Conservation (phyloP, 2,113 vertebrate genomes). For the Callionymus lyra region DNA sequence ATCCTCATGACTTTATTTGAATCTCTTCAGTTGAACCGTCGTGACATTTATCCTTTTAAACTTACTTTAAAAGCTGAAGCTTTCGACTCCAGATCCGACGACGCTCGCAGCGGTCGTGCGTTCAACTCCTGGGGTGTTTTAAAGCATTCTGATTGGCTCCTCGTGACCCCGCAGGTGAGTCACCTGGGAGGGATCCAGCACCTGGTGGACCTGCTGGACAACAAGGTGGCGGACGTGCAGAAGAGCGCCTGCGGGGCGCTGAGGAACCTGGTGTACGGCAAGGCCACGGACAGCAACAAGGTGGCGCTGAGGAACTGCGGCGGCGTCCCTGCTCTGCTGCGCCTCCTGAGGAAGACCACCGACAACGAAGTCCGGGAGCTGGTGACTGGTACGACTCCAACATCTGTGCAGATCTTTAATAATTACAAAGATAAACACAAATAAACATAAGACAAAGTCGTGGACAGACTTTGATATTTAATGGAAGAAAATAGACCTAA, state of each 20-base stretch:
- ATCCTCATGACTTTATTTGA: no score
- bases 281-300: slow-evolving; percentile 96
- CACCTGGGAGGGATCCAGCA: slow-evolving; percentile 91
- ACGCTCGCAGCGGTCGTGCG: no score
- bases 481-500: no score
- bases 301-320: slow-evolving; percentile 94
- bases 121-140: no score
- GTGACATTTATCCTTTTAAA: no score
- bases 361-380: slow-evolving; percentile 92
- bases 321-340: slow-evolving; percentile 85
- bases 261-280: slow-evolving; percentile 91
- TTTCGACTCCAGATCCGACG: no score
- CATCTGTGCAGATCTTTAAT: no score
- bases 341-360: slow-evolving; percentile 84
- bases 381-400: slow-evolving; percentile 73
- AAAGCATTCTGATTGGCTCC: background rate
- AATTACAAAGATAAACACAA: no score
- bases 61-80: no score
- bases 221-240: slow-evolving; percentile 90
- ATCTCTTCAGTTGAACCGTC: no score
- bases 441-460: no score
- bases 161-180: slow-evolving; percentile 72
- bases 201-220: slow-evolving; percentile 90
- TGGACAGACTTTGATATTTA: no score
- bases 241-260: slow-evolving; percentile 91